phyloP scores from a whole-genome alignment of 2,888 invertebrate species.

The Nudaria mundana region DNA sequence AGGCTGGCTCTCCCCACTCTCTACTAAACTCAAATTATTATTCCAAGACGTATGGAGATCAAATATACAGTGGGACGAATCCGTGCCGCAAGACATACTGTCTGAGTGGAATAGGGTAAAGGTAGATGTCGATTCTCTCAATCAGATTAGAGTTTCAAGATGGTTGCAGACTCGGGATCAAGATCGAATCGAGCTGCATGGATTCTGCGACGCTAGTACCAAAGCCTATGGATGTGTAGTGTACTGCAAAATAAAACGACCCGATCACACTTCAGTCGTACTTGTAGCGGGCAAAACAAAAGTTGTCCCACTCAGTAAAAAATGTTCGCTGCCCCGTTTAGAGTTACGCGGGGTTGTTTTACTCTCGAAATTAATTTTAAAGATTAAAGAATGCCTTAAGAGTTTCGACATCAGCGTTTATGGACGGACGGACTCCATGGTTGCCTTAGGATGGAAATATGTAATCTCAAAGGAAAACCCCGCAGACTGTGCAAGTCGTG shows the following conservation, averaged over 20 bases:
- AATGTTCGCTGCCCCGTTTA: neutral
- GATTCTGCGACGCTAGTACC: too few relatives aligned
- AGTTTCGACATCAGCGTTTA: neutral
- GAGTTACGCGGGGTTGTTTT: neutral
- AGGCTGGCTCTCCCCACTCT: slow-evolving; percentile 13
- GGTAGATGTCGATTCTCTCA: neutral
- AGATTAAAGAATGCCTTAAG: neutral
- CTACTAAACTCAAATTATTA: slow-evolving; percentile 14
- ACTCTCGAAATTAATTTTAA: neutral
- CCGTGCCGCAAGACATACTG: too few relatives aligned
- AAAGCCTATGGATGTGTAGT: too few relatives aligned
- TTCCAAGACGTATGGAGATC: too few relatives aligned
- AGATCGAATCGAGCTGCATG: neutral
- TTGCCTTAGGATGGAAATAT: too few relatives aligned
- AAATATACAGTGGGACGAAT: too few relatives aligned
- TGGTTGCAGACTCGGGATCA: slow-evolving; percentile 1
- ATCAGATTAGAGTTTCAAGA: slow-evolving; percentile 4
- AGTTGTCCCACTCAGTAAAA: too few relatives aligned
- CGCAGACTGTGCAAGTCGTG: too few relatives aligned
- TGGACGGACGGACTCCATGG: neutral
- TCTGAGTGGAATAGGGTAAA: neutral
- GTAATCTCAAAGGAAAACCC: too few relatives aligned
- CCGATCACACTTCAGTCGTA: neutral
- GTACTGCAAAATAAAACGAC: too few relatives aligned
- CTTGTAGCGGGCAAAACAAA: too few relatives aligned